phyloP scores from a whole-genome alignment of 2,888 invertebrate species.

The Melinopterus prodromus region DNA sequence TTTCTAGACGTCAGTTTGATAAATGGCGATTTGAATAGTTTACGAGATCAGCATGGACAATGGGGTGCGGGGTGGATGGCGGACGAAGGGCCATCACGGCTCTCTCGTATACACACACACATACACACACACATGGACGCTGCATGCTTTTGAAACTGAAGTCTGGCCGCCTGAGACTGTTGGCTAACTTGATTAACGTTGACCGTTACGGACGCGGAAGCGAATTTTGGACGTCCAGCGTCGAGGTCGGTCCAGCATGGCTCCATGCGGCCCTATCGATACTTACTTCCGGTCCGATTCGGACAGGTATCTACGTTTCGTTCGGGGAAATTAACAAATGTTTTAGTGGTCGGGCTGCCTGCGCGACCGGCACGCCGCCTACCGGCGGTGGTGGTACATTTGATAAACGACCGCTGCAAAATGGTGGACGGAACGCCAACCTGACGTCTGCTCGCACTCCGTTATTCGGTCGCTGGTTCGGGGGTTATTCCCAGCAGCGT shows the following conservation, averaged over 20 bases:
- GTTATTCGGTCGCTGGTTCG: not conserved
- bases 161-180: slow-evolving; percentile 50
- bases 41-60: slow-evolving; percentile 23
- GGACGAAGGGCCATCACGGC: slow-evolving; percentile 13
- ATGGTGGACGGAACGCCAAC: slow-evolving; percentile 21
- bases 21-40: slow-evolving; percentile 33
- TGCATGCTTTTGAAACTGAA: slow-evolving; percentile 47
- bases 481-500: not conserved
- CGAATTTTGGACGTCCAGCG: slow-evolving; percentile 42
- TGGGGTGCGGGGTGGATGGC: slow-evolving; percentile 12
- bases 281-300: slow-evolving; percentile 44
- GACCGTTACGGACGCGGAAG: slow-evolving; percentile 46
- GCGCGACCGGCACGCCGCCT: slow-evolving; percentile 7
- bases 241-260: slow-evolving; percentile 9
- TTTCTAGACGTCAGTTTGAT: slow-evolving; percentile 28
- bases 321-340: slow-evolving; percentile 48
- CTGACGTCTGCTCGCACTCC: slow-evolving; percentile 10
- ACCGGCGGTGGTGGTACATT: slow-evolving; percentile 33
- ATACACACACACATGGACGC: slow-evolving; percentile 42
- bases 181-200: slow-evolving; percentile 49
- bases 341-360: slow-evolving; percentile 37
- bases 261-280: slow-evolving; percentile 40
- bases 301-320: slow-evolving; percentile 43
- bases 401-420: slow-evolving; percentile 38
- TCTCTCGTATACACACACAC: not conserved